phyloP scores from a whole-genome alignment of 2,888 invertebrate genomes.

The Xestobium rufovillosum region DNA sequence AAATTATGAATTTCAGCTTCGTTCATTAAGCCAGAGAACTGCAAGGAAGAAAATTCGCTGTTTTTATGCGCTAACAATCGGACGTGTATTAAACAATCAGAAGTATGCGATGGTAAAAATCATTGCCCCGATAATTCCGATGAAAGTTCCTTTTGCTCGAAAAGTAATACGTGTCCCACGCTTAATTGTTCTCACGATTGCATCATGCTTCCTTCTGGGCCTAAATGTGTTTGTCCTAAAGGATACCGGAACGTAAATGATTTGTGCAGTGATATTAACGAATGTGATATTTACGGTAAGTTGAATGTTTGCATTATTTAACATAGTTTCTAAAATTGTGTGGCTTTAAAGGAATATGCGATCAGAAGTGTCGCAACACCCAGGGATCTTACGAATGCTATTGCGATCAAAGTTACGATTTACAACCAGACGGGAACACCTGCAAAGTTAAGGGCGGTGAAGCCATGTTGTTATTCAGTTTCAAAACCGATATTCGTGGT shows the following conservation, averaged over 20 bases:
- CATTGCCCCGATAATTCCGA: slow-evolving; percentile 59
- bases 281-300: slow-evolving; percentile 54
- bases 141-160: slow-evolving; percentile 46
- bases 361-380: slow-evolving; percentile 58
- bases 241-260: slow-evolving; percentile 41
- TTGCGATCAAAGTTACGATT: slow-evolving; percentile 53
- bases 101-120: slow-evolving; percentile 49
- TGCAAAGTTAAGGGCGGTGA: slow-evolving; percentile 54
- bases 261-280: slow-evolving; percentile 55
- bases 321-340: background rate
- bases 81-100: slow-evolving; percentile 47
- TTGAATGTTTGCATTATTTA: slow-evolving; percentile 2
- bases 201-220: slow-evolving; percentile 45
- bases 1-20: background rate
- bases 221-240: slow-evolving; percentile 51
- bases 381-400: slow-evolving; percentile 53
- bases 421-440: slow-evolving; percentile 47
- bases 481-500: slow-evolving; percentile 57
- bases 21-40: slow-evolving; percentile 36
- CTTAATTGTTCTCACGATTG: slow-evolving; percentile 42
- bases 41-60: slow-evolving; percentile 44
- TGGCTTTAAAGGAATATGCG: slow-evolving; percentile 48
- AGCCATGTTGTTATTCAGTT: slow-evolving; percentile 61
- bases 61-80: slow-evolving; percentile 49
- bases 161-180: slow-evolving; percentile 30